phyloP scores from a whole-genome alignment of 2,113 vertebrate species.

The Ptyas mucosa region DNA sequence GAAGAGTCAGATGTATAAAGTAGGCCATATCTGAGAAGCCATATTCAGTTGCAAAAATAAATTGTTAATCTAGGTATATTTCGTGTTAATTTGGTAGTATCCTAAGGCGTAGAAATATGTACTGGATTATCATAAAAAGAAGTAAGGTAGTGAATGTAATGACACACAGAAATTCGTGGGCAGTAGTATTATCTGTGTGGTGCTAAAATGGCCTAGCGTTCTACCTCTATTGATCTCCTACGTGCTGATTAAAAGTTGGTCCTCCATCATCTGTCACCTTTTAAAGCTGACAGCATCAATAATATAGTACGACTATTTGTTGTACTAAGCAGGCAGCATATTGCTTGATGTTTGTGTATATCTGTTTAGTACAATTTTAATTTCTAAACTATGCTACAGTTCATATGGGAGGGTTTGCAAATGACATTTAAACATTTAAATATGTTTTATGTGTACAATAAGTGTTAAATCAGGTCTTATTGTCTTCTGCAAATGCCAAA shows the following conservation, averaged over 20 bases:
- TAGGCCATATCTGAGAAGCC: neutral
- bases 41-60: neutral
- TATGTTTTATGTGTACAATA: slow-evolving; percentile 1
- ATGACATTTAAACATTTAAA: slow-evolving; percentile 9
- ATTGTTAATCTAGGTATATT: neutral
- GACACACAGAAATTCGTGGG: neutral
- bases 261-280: neutral
- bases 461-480: slow-evolving; percentile 16
- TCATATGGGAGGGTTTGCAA: neutral
- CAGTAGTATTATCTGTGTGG: neutral
- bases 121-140: neutral
- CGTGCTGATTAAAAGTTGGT: neutral
- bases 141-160: neutral
- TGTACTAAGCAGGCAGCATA: neutral
- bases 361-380: neutral
- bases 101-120: neutral
- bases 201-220: neutral
- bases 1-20: neutral
- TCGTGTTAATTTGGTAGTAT: neutral
- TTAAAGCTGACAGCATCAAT: neutral
- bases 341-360: neutral
- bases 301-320: neutral
- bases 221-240: neutral
- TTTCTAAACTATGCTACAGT: neutral
- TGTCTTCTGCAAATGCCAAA: neutral